Conservation (phyloP, 2,888 invertebrate genomes). For the Arge pagana region DNA sequence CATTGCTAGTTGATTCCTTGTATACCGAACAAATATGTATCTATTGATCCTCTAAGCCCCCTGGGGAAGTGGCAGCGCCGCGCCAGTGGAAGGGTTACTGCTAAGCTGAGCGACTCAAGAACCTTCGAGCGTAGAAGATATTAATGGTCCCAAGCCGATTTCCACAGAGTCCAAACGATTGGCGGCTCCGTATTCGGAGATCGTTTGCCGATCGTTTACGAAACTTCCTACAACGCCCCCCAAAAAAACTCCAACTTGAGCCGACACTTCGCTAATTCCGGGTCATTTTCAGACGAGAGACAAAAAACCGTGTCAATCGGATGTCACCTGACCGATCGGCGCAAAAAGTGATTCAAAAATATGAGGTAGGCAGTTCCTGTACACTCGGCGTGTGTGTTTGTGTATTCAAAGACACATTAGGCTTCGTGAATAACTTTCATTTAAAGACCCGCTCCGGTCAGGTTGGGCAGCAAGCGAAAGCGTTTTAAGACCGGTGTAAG, state of each 20-base stretch:
- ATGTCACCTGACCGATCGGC: too few species aligned
- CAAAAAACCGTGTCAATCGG: neutral
- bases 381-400: too few species aligned
- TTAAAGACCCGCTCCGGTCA: constrained; percentile 6
- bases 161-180: constrained; percentile 20
- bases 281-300: constrained; percentile 7
- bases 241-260: too few species aligned
- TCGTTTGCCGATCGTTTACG: constrained; percentile 20
- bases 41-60: constrained; percentile 44
- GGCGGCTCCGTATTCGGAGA: constrained; percentile 3
- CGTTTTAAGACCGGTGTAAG: constrained; percentile 35
- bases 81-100: constrained; percentile 30
- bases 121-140: constrained; percentile 38
- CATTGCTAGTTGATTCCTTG: constrained; percentile 48
- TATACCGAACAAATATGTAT: constrained; percentile 50
- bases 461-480: neutral
- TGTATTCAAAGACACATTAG: constrained; percentile 23
- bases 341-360: too few species aligned
- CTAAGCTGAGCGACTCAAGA: constrained; percentile 30
- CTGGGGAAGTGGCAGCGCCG: constrained; percentile 19
- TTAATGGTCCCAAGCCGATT: constrained; percentile 23
- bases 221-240: constrained; percentile 19
- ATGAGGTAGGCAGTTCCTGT: too few species aligned
- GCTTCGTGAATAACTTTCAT: constrained; percentile 13
- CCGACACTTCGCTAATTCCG: too few species aligned